Evolutionary conservation across 2,113 vertebrate species (phyloP).

Genomic region (Turdus rufiventris): DNA sequence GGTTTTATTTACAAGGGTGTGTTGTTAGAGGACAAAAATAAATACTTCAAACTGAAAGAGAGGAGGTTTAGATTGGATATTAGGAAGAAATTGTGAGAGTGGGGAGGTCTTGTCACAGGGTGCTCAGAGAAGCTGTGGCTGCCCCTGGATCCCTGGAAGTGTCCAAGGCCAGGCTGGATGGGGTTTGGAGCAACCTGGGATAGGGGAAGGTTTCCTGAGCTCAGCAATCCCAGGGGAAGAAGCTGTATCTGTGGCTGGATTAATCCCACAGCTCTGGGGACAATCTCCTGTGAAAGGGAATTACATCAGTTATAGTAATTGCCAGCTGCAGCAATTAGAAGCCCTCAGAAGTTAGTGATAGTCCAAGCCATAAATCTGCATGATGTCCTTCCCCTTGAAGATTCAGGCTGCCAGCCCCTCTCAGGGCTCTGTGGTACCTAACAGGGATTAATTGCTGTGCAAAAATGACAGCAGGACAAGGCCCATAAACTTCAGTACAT

Average conservation of each 20-base stretch:
- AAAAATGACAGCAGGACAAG: slow-evolving; percentile 1
- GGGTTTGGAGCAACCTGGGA: accelerated
- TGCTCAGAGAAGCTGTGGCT: background rate
- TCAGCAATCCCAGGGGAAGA: background rate
- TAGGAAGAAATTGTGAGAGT: background rate
- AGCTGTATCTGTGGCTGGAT: background rate
- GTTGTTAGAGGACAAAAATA: background rate
- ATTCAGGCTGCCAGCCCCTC: background rate
- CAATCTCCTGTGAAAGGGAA: background rate
- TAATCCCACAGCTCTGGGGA: background rate
- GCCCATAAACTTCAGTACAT: background rate
- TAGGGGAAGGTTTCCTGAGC: accelerated
- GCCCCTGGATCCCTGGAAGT: background rate
- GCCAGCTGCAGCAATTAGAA: background rate
- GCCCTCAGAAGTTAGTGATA: background rate
- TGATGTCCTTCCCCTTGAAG: background rate
- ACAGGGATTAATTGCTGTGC: background rate
- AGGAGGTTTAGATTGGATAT: background rate
- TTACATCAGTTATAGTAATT: background rate
- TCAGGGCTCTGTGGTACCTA: background rate
- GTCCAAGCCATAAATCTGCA: background rate
- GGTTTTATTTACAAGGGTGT: background rate
- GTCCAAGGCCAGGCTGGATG: accelerated
- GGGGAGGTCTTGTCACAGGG: background rate
- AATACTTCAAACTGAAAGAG: background rate